These are phyloP conservation scores for Hoplostethus mediterraneus DNA, from an alignment of 2,797 vertebrate genomes.

Conservation along the genomic window DNA sequence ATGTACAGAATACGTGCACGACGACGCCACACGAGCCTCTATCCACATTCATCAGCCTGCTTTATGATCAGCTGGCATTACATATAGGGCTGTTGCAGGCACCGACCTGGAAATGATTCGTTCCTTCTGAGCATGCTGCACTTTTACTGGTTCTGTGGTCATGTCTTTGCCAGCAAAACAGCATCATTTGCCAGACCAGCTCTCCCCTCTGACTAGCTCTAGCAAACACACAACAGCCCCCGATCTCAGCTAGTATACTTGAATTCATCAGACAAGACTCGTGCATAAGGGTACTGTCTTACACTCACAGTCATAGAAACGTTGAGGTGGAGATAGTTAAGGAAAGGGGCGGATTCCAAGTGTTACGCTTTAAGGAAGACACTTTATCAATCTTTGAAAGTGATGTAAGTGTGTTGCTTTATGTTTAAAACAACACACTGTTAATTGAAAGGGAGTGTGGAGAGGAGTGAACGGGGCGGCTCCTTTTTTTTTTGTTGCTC, in stretches of 20 bases:
- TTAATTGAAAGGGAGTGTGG: neutral
- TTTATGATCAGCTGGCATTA: constrained; percentile 62
- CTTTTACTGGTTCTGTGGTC: constrained; percentile 40
- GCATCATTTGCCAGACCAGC: constrained; percentile 30
- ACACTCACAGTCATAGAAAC: neutral
- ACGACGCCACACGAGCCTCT: constrained; percentile 9
- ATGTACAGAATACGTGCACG: constrained; percentile 1
- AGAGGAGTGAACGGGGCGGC: neutral
- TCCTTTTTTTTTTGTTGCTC: neutral
- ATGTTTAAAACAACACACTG: too few species aligned
- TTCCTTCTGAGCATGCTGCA: constrained; percentile 33
- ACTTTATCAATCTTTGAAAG: constrained; percentile 1
- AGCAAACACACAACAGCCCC: constrained; percentile 17
- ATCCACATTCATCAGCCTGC: constrained; percentile 23
- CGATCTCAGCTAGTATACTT: constrained; percentile 1
- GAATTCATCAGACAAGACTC: constrained; percentile 4
- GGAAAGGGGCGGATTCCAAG: neutral
- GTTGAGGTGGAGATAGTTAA: neutral
- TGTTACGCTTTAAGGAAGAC: neutral
- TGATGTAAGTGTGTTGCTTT: neutral
- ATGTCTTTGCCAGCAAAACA: constrained; percentile 36
- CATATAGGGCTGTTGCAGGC: constrained; percentile 48
- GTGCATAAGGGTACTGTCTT: neutral
- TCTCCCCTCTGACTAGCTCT: constrained; percentile 5
- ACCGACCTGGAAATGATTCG: constrained; percentile 76